Evolutionary conservation across 2,113 vertebrate genomes (phyloP), one percentile per base, ranked within the genome.

Genomic region (Atractosteus spatula): DNA sequence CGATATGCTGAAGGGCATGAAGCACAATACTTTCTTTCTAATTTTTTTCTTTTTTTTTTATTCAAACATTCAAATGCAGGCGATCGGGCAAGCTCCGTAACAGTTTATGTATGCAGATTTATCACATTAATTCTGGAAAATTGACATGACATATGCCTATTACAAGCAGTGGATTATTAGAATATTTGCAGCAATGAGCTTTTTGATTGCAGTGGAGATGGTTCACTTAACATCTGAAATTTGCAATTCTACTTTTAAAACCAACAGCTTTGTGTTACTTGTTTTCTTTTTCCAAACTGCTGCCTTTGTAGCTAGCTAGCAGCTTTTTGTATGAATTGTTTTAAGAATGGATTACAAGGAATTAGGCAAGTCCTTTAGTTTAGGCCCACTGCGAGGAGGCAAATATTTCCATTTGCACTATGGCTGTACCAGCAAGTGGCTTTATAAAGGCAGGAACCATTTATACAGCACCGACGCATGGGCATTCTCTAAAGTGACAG

Each of bases 61-160:
- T 86, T 86, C 81, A 89, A 89, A 86, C 74, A 81, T 86, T 87
- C 78, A 77, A 85, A 85, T 88, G 81, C 87, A 89, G 91, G 86
- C 90, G 90, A 83, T 87, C 84, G 89, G 83, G 82, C 74, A 88
- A 89, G 86, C 86, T 80, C 83, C 78, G 86, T 14, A 82, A 89
- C 89, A 89, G 83, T 73, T 85, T 90, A 88, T 90, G 90, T 89
- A 92, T 91, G 89, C 84, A 88, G 88, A 92, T 91, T 84, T 8
- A 82, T 91, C 90, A 90, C 83, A 80, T 80, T 84, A 87, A 88
- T 86, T 86, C 65, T 78, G 88, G 82, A 87, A 89, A 93, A 92
- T 74, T 80, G 85, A 92, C 88, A 91, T 85, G 86, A 91, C 70
- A 89, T 83, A 78, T 80, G 77, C 77, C 57, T 82, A 80, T 90